Conservation (phyloP, 2,113 vertebrate species). For the Brachionichthys hirsutus region DNA sequence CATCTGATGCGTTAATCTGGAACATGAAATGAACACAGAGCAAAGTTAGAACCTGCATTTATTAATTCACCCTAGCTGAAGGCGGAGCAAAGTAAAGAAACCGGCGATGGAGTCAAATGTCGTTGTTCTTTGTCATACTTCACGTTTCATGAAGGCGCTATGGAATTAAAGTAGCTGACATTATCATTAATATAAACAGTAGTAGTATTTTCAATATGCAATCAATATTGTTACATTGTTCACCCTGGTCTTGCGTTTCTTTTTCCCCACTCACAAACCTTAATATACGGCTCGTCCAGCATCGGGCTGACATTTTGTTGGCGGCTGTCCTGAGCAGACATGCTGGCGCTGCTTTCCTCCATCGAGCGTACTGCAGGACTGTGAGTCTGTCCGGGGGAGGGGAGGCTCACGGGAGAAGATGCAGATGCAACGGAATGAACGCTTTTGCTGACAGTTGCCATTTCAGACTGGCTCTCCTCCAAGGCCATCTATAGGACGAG, state of each 20-base stretch:
- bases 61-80: no score
- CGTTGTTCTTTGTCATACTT: no score
- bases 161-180: neutral
- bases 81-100: no score
- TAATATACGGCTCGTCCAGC: slow-evolving; percentile 52
- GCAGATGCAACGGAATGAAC: slow-evolving; percentile 33
- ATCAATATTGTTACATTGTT: no score
- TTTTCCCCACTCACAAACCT: slow-evolving; percentile 50
- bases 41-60: neutral
- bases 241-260: no score
- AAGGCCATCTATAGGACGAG: slow-evolving; percentile 49
- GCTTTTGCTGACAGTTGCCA: slow-evolving; percentile 66
- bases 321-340: slow-evolving; percentile 36
- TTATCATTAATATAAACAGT: neutral
- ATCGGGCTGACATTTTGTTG: slow-evolving; percentile 28
- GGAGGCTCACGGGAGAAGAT: slow-evolving; percentile 48
- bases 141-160: neutral
- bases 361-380: slow-evolving; percentile 47
- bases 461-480: slow-evolving; percentile 56
- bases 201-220: no score
- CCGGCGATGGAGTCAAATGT: no score
- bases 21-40: slow-evolving; percentile 16
- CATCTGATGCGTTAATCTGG: slow-evolving; percentile 70
- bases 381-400: slow-evolving; percentile 51
- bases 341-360: slow-evolving; percentile 33